Conservation (phyloP, 23 tunicate species). For the Trididemnum miniatum region DNA sequence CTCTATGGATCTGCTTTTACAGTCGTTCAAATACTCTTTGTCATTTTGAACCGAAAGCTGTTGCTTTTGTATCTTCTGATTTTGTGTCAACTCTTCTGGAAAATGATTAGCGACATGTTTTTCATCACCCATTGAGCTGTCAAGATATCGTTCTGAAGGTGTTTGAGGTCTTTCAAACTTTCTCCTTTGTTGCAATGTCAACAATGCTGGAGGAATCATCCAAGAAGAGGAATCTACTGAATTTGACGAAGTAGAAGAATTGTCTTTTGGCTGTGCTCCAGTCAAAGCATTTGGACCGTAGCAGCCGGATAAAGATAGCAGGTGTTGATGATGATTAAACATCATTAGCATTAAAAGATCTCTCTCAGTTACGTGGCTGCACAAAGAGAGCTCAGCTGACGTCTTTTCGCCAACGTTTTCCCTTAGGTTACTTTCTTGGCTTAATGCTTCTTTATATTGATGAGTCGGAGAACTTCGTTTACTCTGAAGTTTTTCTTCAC, state of each 20-base stretch:
- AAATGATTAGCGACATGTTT: too few relatives aligned
- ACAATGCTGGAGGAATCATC: slow-evolving; percentile 53
- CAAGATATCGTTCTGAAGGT: slow-evolving; percentile 42
- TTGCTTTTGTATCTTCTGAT: too few relatives aligned
- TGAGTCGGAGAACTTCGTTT: too few relatives aligned
- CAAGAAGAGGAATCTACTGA: not conserved
- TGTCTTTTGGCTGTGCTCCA: not conserved
- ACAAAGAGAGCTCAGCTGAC: not conserved
- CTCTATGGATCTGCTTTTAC: too few relatives aligned
- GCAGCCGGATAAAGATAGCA: not conserved
- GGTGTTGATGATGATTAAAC: slow-evolving; percentile 1
- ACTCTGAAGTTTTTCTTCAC: too few relatives aligned
- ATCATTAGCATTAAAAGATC: not conserved
- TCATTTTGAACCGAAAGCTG: too few relatives aligned
- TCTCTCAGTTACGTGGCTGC: not conserved
- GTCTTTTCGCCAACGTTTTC: too few relatives aligned
- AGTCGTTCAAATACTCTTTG: too few relatives aligned
- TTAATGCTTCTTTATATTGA: too few relatives aligned
- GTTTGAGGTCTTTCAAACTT: slow-evolving; percentile 30
- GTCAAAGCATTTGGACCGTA: not conserved
- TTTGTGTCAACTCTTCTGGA: too few relatives aligned
- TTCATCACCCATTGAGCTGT: not conserved
- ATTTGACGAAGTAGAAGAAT: not conserved
- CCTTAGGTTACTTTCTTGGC: too few relatives aligned
- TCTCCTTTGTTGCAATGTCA: slow-evolving; percentile 47